Percentiles rank a stretch among this genome's conserved stretches.
Conservation (phyloP, 2,888 invertebrate species). For the Cheilosia grossa region DNA sequence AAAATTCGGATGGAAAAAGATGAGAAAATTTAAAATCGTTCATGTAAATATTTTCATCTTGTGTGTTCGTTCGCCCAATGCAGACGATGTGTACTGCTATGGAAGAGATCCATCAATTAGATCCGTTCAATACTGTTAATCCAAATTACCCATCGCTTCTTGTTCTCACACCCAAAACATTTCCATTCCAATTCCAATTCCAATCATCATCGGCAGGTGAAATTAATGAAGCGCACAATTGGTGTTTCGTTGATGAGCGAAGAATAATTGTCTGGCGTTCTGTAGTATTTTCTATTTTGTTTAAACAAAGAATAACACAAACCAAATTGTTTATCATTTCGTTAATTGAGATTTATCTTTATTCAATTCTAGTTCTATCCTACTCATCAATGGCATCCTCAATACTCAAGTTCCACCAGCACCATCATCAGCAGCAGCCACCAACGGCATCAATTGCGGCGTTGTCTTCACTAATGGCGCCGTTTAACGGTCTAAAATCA, state of each 20-base stretch:
- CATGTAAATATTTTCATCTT: slow-evolving; percentile 55
- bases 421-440: slow-evolving; percentile 71
- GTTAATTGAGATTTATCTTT: slow-evolving; percentile 67
- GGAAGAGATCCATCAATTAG: slow-evolving; percentile 52
- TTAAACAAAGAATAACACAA: slow-evolving; percentile 63
- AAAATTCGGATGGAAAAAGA: background rate
- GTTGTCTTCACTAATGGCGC: slow-evolving; percentile 78
- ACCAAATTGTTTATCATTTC: slow-evolving; percentile 63
- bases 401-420: slow-evolving; percentile 66
- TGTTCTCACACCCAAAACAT: slow-evolving; percentile 6
- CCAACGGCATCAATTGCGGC: slow-evolving; percentile 75
- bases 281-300: slow-evolving; percentile 38
- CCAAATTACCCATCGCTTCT: slow-evolving; percentile 75
- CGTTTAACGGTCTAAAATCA: slow-evolving; percentile 79
- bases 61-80: background rate
- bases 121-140: slow-evolving; percentile 44
- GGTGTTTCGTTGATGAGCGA: slow-evolving; percentile 59
- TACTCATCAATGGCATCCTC: slow-evolving; percentile 69
- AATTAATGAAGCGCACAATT: slow-evolving; percentile 62
- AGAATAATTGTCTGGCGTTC: slow-evolving; percentile 64
- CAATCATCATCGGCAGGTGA: slow-evolving; percentile 61
- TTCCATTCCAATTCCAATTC: slow-evolving; percentile 27
- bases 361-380: slow-evolving; percentile 56
- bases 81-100: slow-evolving; percentile 35
- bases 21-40: slow-evolving; percentile 21